phyloP scores from a whole-genome alignment of 2,888 invertebrate species.

The Drosophila borborema region DNA sequence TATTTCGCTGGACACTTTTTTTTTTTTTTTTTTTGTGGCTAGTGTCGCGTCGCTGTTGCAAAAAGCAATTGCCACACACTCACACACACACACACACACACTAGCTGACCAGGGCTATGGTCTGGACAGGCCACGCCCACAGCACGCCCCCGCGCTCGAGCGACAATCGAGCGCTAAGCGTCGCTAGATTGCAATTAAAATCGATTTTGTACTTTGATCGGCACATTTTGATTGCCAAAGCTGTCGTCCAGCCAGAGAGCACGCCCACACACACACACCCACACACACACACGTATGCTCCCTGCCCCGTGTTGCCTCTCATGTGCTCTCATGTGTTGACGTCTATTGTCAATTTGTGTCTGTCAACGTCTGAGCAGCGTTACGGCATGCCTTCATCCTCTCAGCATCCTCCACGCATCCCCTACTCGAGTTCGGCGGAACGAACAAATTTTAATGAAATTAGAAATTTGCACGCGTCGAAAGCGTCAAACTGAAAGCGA shows the following conservation, averaged over 20 bases:
- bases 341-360: constrained; percentile 80
- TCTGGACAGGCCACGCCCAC: constrained; percentile 25
- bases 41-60: constrained; percentile 9
- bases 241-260: constrained; percentile 44
- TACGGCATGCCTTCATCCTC: constrained; percentile 1
- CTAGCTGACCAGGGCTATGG: neutral
- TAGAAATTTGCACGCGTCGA: constrained; percentile 71
- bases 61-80: constrained; percentile 51
- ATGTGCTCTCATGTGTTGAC: constrained; percentile 58
- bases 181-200: constrained; percentile 77
- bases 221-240: constrained; percentile 73
- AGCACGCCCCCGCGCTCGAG: constrained; percentile 19
- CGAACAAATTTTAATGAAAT: constrained; percentile 77
- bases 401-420: neutral
- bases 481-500: constrained; percentile 44
- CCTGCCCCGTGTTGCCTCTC: neutral
- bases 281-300: neutral
- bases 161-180: constrained; percentile 54
- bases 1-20: constrained; percentile 39
- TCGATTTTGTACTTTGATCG: constrained; percentile 79
- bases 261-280: neutral
- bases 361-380: constrained; percentile 70
- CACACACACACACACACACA: constrained; percentile 15
- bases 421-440: constrained; percentile 21
- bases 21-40: constrained; percentile 14